Evolutionary conservation across 1,140 invertebrate genomes (phyloP), one percentile per base, ranked within the genome.

Genomic region (Panonychus citri): DNA sequence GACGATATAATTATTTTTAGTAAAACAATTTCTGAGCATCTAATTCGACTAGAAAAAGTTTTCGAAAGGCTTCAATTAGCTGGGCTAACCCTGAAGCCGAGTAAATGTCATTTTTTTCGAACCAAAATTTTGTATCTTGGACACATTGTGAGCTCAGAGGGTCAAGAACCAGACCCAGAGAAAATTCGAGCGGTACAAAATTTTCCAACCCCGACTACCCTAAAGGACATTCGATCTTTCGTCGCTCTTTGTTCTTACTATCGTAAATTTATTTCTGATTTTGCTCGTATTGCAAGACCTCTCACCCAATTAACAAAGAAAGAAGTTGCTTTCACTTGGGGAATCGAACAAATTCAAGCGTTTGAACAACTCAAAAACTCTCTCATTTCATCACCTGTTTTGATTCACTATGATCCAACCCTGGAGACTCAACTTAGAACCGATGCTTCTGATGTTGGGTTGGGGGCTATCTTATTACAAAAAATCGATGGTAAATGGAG

Each of bases 281-380:
- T 68, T 30, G 65, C 69, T 4, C 49, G 57, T n/a, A 52, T 68
- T 26, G 61, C 67, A 39, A 54, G 58, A 21, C 53, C 53, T 17
- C 37, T 54, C 4, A 54, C 53, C 3, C n/a, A 54, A 37, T 40
- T 54, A 24, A 54, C 53, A 13, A 54, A 19, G 19, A 54, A 54
- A 37, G 37, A 54, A 15, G 26, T 17, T 25, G 8, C 28, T 27
- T 54, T 54, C 21, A n/a, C 7, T n/a, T 54, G 53, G 53, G 25
- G n/a, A 1, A 3, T 15, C 7, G 53, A 54, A 37, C 2, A 37
- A 34, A 28, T n/a, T 17, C 12, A 54, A 7, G 53, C 53, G 3
- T 54, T 54, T 40, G 24, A 34, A 37, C 5, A 17, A 7, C 19
- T 54, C 3, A 54, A 37, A 34, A 25, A 30, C 1, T 19, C 7